These are phyloP conservation scores for Xanthia icteritia DNA, from an alignment of 2,888 invertebrate genomes.

Conservation along the genomic window DNA sequence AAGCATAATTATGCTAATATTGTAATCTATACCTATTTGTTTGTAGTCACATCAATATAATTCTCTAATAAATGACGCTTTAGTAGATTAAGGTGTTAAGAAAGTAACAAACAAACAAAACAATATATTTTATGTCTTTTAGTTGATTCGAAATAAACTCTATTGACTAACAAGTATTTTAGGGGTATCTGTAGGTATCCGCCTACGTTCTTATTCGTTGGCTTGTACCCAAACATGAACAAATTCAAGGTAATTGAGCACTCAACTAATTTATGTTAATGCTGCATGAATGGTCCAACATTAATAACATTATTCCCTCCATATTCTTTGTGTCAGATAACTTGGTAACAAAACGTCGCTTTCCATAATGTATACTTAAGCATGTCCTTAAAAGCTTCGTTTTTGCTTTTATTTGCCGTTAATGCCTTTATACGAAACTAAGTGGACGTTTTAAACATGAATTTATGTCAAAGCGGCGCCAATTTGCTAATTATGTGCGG, in stretches of 20 bases:
- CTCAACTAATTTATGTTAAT: conserved; percentile 64
- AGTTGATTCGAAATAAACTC: conserved; percentile 34
- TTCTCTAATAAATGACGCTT: conserved; percentile 6
- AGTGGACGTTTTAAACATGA: conserved; percentile 71
- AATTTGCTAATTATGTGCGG: conserved; percentile 62
- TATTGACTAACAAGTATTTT: conserved; percentile 48
- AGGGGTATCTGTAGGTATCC: conserved; percentile 28
- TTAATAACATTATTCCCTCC: conserved; percentile 69
- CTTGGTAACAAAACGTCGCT: conserved; percentile 64
- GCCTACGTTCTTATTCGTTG: conserved; percentile 44
- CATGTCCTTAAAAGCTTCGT: conserved; percentile 75
- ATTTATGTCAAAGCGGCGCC: conserved; percentile 76
- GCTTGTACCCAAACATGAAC: conserved; percentile 50
- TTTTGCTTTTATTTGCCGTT: conserved; percentile 73
- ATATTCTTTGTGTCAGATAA: conserved; percentile 71
- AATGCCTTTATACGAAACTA: conserved; percentile 78
- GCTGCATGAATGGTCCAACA: conserved; percentile 63
- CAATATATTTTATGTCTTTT: conserved; percentile 12
- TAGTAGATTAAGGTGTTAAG: neutral
- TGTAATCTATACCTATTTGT: neutral
- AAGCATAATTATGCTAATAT: conserved; percentile 11
- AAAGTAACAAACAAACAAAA: conserved; percentile 6
- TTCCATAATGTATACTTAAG: conserved; percentile 73
- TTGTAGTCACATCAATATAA: neutral
- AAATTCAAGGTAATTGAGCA: conserved; percentile 51